Evolutionary conservation across 2,888 invertebrate genomes (phyloP).

Genomic region (Leptopilina drosophilae): DNA sequence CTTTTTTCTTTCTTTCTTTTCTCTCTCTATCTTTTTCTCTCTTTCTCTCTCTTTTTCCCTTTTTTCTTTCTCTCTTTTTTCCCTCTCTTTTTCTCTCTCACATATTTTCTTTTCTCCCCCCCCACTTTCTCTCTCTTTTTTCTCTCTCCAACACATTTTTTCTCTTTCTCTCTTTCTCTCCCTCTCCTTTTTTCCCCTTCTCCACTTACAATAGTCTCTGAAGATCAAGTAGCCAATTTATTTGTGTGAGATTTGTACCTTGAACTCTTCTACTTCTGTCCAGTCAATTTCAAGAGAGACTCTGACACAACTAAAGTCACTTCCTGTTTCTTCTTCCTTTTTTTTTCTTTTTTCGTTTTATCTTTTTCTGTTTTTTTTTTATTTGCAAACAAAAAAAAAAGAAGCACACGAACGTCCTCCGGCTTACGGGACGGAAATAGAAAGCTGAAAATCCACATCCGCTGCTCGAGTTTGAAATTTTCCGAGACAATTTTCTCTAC

Average conservation of each 20-base stretch:
- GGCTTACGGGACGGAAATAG: conserved; percentile 20
- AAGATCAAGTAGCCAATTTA: conserved; percentile 5
- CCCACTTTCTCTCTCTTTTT: neutral
- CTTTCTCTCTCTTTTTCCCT: too few species aligned
- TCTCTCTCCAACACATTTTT: too few species aligned
- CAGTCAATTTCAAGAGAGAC: conserved; percentile 12
- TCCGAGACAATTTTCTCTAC: neutral
- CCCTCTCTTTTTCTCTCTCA: too few species aligned
- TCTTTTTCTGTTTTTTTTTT: neutral
- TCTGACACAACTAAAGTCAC: conserved; percentile 25
- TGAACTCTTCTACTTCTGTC: conserved; percentile 4
- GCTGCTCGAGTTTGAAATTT: neutral
- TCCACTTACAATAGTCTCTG: neutral
- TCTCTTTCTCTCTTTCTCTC: too few species aligned
- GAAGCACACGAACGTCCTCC: conserved; percentile 6
- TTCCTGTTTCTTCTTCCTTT: neutral
- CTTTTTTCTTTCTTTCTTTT: too few species aligned
- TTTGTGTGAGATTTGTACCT: conserved; percentile 2
- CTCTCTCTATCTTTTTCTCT: too few species aligned
- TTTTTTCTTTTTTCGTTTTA: too few species aligned
- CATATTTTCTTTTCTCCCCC: too few species aligned
- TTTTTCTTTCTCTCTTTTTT: too few species aligned
- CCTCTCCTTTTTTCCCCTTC: too few species aligned
- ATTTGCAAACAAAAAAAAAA: conserved; percentile 30
- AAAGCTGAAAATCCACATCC: conserved; percentile 37